Evolutionary conservation across 2,888 invertebrate species (phyloP).

Genomic region (Idaea biselata): DNA sequence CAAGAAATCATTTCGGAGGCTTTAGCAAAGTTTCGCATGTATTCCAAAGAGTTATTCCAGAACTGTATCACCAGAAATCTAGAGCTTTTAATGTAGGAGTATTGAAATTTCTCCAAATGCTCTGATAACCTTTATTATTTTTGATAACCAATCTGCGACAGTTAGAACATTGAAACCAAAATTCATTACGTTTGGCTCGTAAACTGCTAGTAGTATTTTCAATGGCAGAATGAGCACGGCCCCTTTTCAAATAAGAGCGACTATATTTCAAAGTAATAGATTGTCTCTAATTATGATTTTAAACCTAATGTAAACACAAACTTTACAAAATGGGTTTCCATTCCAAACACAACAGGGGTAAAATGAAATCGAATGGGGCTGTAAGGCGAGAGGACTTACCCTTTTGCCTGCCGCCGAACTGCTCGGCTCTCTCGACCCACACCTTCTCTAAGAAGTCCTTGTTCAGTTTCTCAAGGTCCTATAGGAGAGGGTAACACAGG

Average conservation of each 20-base stretch:
- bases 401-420: constrained; percentile 94
- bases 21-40: no score
- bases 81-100: no score
- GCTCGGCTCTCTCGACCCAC: constrained; percentile 93
- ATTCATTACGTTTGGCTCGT: no score
- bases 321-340: background rate
- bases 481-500: constrained; percentile 73
- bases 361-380: constrained; percentile 1
- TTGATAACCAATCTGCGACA: no score
- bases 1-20: background rate
- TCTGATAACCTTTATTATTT: no score
- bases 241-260: no score
- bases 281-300: background rate
- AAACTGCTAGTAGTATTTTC: no score
- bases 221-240: no score
- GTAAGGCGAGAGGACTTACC: constrained; percentile 80
- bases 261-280: background rate
- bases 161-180: no score
- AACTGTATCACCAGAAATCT: no score
- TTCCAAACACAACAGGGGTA: background rate
- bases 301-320: background rate
- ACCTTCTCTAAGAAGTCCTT: constrained; percentile 92
- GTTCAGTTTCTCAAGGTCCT: constrained; percentile 92
- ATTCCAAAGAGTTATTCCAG: no score
- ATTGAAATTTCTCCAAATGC: no score